Base-by-base conservation (phyloP, 1,140 invertebrate genomes). In the Colletes gigas region DNA sequence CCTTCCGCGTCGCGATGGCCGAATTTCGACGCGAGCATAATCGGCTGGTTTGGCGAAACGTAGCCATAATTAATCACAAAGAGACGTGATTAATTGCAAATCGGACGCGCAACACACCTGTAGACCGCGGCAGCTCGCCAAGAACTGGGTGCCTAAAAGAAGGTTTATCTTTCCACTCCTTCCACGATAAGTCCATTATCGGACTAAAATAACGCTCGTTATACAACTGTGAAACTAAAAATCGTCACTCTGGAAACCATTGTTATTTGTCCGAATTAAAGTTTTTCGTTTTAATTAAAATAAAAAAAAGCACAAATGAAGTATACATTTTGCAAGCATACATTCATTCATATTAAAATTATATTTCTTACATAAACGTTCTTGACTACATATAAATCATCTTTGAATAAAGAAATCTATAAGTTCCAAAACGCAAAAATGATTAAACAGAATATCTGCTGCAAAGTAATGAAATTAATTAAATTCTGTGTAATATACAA, bases 71-170 rank as follows among this genome's bases (percentile, higher is more conserved):
- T 62, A 4, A 69, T 57, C n/a, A 19, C 12, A 39, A 30, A 47
- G 3, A 17, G 50, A 5, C 0, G n/a, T 6, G 15, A 75, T 67
- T 68, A 21, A 50, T 68, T 30, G 21, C 0, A 44, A 66, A 80
- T 75, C 44, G 14, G 54, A 50, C n/a, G 3, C 55, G 52, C 57
- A 75, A 85, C 75, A 44, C 60, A 71, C 68, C 76, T 78, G 69
- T 65, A 73, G 4, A 7, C 68, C 55, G 50, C n/a, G 66, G 65
- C 67, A 63, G 65, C 74, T 75, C 68, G 72, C 15, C 21, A n/a
- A 68, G 15, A 2, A 81, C 75, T 82, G 75, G 63, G 6, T 50
- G 47, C 12, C 55, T 50, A 10, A 68, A 39, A 59, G 30, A 15
- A 70, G 12, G 17, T 60, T 30, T 47, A 10, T 47, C 12, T 82